Conservation (phyloP, 2,797 vertebrate genomes). For the Parotocinclus haroldoi region DNA sequence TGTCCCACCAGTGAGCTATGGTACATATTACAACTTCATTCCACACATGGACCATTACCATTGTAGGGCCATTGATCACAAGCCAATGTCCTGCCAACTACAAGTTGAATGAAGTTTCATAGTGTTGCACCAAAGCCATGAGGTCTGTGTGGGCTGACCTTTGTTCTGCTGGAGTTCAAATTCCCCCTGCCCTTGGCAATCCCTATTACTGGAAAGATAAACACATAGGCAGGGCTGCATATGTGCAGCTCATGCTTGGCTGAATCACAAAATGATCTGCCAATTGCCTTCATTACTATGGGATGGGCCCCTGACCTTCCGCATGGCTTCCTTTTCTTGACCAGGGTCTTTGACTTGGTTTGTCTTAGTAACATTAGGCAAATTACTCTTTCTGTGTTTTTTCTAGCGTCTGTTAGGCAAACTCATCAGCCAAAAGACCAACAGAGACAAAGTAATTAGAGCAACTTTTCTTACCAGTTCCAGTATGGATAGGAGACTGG, state of each 20-base stretch:
- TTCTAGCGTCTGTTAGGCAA: slow-evolving; percentile 20
- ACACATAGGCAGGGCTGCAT: slow-evolving; percentile 64
- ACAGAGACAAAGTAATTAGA: slow-evolving; percentile 9
- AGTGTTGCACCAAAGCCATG: slow-evolving; percentile 4
- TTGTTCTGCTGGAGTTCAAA: slow-evolving; percentile 20
- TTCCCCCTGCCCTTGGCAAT: slow-evolving; percentile 51
- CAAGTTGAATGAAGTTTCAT: slow-evolving; percentile 25
- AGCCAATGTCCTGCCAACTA: slow-evolving; percentile 1
- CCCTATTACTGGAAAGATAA: slow-evolving; percentile 71
- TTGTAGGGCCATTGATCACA: slow-evolving; percentile 18
- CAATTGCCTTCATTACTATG: slow-evolving; percentile 63
- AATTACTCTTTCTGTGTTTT: slow-evolving; percentile 60
- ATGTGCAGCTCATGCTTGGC: slow-evolving; percentile 63
- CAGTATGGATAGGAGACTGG: slow-evolving; percentile 5
- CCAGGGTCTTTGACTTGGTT: slow-evolving; percentile 60
- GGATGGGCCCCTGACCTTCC: slow-evolving; percentile 52
- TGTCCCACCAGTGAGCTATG: slow-evolving; percentile 9
- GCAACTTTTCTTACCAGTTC: slow-evolving; percentile 12
- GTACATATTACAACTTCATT: slow-evolving; percentile 24
- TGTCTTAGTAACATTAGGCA: slow-evolving; percentile 68
- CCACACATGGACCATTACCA: slow-evolving; percentile 7
- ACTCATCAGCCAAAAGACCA: slow-evolving; percentile 13
- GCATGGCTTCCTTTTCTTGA: slow-evolving; percentile 37
- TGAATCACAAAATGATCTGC: slow-evolving; percentile 67
- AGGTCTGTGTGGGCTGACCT: slow-evolving; percentile 23